Evolutionary conservation across 2,888 invertebrate species (phyloP).

Genomic region (Lypha dubia): DNA sequence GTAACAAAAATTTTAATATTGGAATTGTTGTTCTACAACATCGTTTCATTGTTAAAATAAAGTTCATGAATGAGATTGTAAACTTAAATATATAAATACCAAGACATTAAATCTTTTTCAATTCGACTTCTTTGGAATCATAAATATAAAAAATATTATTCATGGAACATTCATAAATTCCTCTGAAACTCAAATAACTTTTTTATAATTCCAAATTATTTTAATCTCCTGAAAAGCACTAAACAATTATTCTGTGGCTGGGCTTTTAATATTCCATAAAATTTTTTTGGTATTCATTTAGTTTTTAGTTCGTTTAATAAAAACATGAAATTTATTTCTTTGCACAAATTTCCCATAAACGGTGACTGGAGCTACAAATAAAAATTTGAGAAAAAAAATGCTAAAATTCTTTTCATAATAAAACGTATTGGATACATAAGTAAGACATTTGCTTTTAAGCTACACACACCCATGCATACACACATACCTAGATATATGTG

Average conservation of each 20-base stretch:
- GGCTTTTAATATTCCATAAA: neutral
- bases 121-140: too few relatives aligned
- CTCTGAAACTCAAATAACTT: neutral
- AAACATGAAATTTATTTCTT: neutral
- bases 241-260: neutral
- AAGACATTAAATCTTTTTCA: too few relatives aligned
- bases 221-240: neutral
- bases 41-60: too few relatives aligned
- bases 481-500: neutral
- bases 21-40: too few relatives aligned
- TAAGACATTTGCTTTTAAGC: neutral
- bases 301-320: neutral
- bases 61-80: too few relatives aligned
- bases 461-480: neutral
- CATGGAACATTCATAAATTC: too few relatives aligned
- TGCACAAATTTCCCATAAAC: neutral
- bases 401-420: slow-evolving; percentile 1
- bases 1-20: too few relatives aligned
- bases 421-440: neutral
- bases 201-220: neutral
- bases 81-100: too few relatives aligned
- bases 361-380: neutral
- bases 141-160: too few relatives aligned
- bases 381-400: slow-evolving; percentile 17
- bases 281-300: neutral